phyloP scores from a whole-genome alignment of 2,113 vertebrate species.

The Atrichornis clamosus region DNA sequence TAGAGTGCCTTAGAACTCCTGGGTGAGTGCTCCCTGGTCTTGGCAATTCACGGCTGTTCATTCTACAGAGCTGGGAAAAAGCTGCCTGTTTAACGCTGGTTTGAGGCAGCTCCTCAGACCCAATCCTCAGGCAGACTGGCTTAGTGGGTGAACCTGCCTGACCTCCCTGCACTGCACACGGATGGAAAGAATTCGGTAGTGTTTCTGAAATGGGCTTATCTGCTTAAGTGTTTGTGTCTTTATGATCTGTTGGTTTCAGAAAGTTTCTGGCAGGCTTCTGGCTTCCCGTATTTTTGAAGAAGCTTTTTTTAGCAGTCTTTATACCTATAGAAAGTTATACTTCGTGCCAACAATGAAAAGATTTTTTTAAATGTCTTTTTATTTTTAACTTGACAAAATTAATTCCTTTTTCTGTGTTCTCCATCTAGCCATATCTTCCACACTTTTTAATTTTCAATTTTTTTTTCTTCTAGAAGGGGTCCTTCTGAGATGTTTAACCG shows the following conservation, averaged over 20 bases:
- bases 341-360: neutral
- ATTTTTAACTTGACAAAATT: neutral
- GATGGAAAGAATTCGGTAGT: conserved; percentile 18
- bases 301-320: neutral
- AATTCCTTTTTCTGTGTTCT: neutral
- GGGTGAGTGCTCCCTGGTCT: neutral
- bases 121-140: neutral
- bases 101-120: neutral
- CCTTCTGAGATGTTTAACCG: neutral
- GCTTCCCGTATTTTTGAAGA: neutral
- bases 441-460: neutral
- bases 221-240: neutral
- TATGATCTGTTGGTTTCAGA: neutral
- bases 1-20: neutral
- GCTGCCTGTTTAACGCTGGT: neutral
- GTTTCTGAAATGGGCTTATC: conserved; percentile 1
- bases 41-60: neutral
- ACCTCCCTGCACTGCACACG: neutral
- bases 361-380: neutral
- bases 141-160: neutral
- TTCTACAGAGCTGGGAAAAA: neutral
- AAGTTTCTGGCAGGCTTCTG: neutral
- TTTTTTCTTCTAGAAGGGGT: neutral
- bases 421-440: neutral
- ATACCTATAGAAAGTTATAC: neutral